phyloP scores from a whole-genome alignment of 2,113 vertebrate genomes.

The Esox niger region DNA sequence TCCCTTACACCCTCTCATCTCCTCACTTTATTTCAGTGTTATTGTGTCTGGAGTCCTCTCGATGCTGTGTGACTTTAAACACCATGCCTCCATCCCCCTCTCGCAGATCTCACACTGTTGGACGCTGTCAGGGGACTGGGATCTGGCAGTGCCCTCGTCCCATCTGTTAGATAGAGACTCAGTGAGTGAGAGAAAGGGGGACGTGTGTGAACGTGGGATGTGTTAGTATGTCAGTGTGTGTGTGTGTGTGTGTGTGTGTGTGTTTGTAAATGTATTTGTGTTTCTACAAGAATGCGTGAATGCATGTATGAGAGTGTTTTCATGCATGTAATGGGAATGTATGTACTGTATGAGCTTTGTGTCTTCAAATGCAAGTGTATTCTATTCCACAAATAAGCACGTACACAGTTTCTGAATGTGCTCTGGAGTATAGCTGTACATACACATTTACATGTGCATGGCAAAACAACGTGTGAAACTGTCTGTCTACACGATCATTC shows the following conservation, averaged over 20 bases:
- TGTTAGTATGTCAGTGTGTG: neutral
- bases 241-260: conserved; percentile 3
- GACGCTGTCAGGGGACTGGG: conserved; percentile 31
- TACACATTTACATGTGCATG: neutral
- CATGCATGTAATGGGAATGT: neutral
- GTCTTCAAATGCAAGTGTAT: neutral
- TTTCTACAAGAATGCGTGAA: too few species aligned
- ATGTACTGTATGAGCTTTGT: conserved; percentile 3
- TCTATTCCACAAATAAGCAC: too few species aligned
- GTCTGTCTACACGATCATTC: neutral
- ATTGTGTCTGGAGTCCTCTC: neutral
- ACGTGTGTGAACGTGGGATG: neutral
- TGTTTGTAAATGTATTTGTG: neutral
- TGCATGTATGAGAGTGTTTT: too few species aligned
- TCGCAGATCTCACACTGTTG: conserved; percentile 46
- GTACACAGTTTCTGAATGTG: neutral
- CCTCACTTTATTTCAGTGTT: neutral
- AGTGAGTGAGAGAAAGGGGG: conserved; percentile 10
- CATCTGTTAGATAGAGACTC: conserved; percentile 48
- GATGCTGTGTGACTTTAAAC: neutral
- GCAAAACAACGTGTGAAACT: neutral
- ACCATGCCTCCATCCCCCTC: neutral
- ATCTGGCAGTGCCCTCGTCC: conserved; percentile 40
- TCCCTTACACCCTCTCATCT: neutral
- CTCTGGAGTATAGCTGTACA: neutral